These are phyloP conservation scores for Sesia bembeciformis DNA, from an alignment of 2,888 invertebrate species.

Conservation along the genomic window DNA sequence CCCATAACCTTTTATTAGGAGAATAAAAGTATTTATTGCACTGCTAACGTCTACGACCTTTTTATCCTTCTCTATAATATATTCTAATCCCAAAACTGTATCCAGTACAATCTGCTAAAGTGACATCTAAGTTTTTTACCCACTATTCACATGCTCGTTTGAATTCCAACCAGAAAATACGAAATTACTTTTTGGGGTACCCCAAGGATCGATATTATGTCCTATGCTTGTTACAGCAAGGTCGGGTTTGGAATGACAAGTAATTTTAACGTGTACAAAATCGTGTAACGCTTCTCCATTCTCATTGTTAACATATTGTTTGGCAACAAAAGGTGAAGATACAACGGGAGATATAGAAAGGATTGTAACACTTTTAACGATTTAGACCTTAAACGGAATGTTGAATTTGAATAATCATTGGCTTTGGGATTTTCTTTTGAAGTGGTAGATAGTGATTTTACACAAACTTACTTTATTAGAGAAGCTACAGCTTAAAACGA, in stretches of 20 bases:
- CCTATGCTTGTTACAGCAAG: background rate
- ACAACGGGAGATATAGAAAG: slow-evolving; percentile 8
- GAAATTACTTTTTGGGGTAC: background rate
- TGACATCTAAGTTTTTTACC: slow-evolving; percentile 18
- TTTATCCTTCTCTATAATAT: slow-evolving; percentile 5
- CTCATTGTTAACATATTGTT: slow-evolving; percentile 19
- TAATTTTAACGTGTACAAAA: background rate
- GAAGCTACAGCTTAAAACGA: too few relatives aligned
- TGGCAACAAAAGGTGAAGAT: slow-evolving; percentile 16
- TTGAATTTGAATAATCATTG: background rate
- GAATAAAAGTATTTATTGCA: background rate
- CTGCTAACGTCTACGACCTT: background rate
- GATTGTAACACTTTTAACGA: background rate
- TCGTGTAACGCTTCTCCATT: slow-evolving; percentile 13
- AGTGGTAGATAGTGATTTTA: too few relatives aligned
- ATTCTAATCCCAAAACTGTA: slow-evolving; percentile 14
- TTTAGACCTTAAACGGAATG: background rate
- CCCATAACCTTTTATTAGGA: too few relatives aligned
- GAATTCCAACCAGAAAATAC: slow-evolving; percentile 7
- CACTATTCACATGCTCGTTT: slow-evolving; percentile 19
- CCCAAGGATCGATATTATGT: background rate
- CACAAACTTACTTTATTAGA: too few relatives aligned
- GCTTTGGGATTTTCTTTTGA: background rate
- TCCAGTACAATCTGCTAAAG: slow-evolving; percentile 13
- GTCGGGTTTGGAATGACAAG: background rate